phyloP scores from a whole-genome alignment of 1,140 invertebrate genomes.

The Lamellibrachia luymesi region DNA sequence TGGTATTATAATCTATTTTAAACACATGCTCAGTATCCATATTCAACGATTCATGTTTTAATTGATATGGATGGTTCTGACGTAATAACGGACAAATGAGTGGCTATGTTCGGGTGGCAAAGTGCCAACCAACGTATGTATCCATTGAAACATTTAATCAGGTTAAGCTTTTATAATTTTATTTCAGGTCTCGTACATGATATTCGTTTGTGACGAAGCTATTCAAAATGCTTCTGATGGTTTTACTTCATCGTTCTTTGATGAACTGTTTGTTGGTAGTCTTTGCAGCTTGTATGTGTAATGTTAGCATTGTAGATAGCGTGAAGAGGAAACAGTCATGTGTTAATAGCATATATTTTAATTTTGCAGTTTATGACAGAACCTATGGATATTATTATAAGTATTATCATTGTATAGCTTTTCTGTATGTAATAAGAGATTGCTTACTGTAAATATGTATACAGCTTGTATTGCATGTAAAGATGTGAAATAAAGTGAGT shows the following conservation, averaged over 20 bases:
- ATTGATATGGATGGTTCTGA: not conserved
- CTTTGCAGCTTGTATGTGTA: not conserved
- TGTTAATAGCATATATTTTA: conserved; percentile 1
- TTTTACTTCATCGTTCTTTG: not conserved
- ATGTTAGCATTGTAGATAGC: not conserved
- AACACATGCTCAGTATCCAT: not conserved
- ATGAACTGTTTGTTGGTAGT: not conserved
- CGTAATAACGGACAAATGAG: not conserved
- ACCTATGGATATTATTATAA: not conserved
- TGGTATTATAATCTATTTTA: not conserved
- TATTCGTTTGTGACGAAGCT: not conserved
- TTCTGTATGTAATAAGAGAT: not conserved
- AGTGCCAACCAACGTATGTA: not conserved
- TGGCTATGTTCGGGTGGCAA: not conserved
- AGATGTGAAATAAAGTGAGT: not conserved
- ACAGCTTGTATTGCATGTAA: not conserved
- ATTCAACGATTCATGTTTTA: not conserved
- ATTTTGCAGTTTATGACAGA: not conserved
- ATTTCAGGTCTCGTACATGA: not conserved
- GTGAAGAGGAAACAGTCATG: not conserved
- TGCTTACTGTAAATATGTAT: not conserved
- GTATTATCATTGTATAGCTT: conserved; percentile 1
- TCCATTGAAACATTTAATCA: not conserved
- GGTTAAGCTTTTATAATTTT: not conserved
- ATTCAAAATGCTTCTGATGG: not conserved